phyloP scores from a whole-genome alignment of 2,113 vertebrate species.

The Neodon shergylaensis region DNA sequence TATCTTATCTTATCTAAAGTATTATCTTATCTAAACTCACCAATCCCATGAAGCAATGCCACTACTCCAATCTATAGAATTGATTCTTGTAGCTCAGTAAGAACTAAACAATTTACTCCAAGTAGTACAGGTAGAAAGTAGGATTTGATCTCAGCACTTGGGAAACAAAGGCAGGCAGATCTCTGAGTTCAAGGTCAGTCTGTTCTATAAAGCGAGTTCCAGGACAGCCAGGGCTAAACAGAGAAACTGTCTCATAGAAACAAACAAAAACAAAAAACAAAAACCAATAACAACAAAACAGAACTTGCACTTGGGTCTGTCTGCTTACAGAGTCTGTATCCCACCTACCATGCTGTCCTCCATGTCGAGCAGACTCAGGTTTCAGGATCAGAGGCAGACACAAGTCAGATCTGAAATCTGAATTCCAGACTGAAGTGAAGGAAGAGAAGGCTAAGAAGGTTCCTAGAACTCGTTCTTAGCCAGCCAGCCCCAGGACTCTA shows the following conservation, averaged over 20 bases:
- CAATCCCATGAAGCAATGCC: not conserved
- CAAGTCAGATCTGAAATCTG: not conserved
- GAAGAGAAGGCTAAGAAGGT: not conserved
- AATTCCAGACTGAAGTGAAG: not conserved
- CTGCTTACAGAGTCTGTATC: not conserved
- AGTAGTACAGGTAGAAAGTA: not conserved
- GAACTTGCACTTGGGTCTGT: conserved; percentile 20
- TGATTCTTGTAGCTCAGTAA: not conserved
- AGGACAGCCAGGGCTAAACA: not conserved
- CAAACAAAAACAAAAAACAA: not conserved
- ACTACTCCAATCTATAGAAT: not conserved
- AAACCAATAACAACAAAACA: not conserved
- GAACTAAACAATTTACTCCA: not conserved
- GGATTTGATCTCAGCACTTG: not conserved
- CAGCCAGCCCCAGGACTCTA: not conserved
- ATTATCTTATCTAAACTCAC: not conserved
- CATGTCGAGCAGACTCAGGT: not conserved
- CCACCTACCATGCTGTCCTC: too few species aligned
- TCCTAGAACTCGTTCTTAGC: not conserved
- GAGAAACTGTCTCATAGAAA: not conserved
- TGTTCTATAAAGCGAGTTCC: not conserved
- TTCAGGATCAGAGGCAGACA: not conserved
- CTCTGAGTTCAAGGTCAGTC: not conserved
- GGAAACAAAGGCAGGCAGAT: not conserved
- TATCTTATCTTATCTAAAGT: not conserved